Evolutionary conservation across 2,797 vertebrate species (phyloP).

Genomic region (Fistularia commersonii): DNA sequence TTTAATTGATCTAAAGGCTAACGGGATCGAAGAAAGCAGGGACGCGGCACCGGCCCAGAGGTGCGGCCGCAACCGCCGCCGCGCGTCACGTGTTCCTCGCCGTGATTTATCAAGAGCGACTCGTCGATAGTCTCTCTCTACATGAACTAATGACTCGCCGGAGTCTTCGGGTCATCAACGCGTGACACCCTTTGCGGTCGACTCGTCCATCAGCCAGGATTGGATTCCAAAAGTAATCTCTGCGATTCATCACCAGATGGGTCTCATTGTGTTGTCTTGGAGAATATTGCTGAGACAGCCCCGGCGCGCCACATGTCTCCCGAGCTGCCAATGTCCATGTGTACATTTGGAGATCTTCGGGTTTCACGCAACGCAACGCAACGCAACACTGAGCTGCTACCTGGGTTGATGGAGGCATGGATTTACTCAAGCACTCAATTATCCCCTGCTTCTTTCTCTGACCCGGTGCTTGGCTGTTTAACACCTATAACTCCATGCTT

Average conservation of each 20-base stretch:
- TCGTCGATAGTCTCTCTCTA: constrained; percentile 58
- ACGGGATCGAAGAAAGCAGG: constrained; percentile 47
- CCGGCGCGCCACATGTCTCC: constrained; percentile 44
- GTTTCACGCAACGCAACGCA: constrained; percentile 12
- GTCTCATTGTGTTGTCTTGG: constrained; percentile 53
- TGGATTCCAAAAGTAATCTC: constrained; percentile 66
- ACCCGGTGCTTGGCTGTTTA: constrained; percentile 62
- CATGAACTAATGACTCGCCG: constrained; percentile 64
- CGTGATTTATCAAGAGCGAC: constrained; percentile 65
- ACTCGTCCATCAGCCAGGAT: constrained; percentile 67
- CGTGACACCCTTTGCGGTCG: constrained; percentile 60
- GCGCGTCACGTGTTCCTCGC: constrained; percentile 56
- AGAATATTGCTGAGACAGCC: constrained; percentile 51
- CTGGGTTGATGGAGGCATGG: constrained; percentile 55
- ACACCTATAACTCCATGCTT: constrained; percentile 65
- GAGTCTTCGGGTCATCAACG: constrained; percentile 56
- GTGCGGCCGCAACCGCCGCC: constrained; percentile 33
- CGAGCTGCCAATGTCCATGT: constrained; percentile 31
- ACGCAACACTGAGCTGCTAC: constrained; percentile 40
- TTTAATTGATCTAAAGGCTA: constrained; percentile 67
- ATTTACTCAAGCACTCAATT: constrained; percentile 69
- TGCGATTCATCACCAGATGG: constrained; percentile 60
- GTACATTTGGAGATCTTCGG: constrained; percentile 19
- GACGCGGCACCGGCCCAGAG: constrained; percentile 27
- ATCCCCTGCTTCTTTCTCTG: constrained; percentile 59